Conservation (phyloP, 2,888 invertebrate species). For the Lycocerus yunnanus region DNA sequence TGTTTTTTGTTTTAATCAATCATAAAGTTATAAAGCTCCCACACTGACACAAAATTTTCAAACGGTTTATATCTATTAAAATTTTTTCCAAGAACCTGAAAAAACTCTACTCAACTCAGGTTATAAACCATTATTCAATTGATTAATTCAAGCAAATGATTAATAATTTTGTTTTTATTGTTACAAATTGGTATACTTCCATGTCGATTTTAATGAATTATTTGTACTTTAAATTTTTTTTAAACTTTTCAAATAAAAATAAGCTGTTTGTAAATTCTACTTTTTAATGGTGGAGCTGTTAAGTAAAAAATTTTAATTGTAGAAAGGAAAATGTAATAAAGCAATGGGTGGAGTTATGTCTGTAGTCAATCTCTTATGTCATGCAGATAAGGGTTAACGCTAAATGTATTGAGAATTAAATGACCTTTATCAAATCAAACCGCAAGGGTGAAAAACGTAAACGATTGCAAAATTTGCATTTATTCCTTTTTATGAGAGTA, state of each 20-base stretch:
- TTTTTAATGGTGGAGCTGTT: not conserved
- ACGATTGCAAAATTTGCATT: constrained; percentile 5
- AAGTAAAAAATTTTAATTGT: not conserved
- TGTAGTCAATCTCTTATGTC: not conserved
- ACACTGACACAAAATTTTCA: not conserved
- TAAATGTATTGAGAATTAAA: not conserved
- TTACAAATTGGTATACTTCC: not conserved
- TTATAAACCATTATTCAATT: too few relatives aligned
- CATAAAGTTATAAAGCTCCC: not conserved
- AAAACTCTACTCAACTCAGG: too few relatives aligned
- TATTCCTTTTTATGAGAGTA: constrained; percentile 2
- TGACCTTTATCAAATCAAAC: constrained; percentile 5
- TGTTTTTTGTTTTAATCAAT: not conserved
- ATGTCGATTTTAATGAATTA: not conserved
- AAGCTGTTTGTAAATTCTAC: not conserved
- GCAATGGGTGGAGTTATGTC: not conserved
- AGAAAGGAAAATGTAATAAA: not conserved
- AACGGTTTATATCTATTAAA: too few relatives aligned
- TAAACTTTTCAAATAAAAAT: not conserved
- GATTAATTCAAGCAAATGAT: not conserved
- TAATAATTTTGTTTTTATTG: not conserved
- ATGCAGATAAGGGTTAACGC: constrained; percentile 1
- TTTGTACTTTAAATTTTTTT: too few relatives aligned
- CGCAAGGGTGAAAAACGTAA: constrained; percentile 3
- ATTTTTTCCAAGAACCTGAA: too few relatives aligned